Conservation (phyloP, 2,888 invertebrate genomes). For the Neoitamus cyanurus region DNA sequence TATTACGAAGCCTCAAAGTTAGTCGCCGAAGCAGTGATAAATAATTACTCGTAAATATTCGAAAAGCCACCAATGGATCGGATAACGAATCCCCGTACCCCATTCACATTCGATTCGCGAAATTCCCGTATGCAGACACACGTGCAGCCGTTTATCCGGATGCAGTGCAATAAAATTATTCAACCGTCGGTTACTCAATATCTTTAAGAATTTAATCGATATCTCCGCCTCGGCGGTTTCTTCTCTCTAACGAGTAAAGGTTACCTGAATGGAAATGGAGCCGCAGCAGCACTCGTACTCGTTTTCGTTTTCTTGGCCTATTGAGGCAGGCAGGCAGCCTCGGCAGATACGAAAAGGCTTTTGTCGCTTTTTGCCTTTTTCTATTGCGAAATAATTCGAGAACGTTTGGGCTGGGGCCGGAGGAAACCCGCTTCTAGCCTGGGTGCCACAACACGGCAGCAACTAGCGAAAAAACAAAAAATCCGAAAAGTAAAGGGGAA, state of each 20-base stretch:
- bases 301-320: constrained; percentile 7
- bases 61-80: not conserved
- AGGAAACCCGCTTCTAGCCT: constrained; percentile 3
- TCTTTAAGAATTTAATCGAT: constrained; percentile 28
- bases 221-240: constrained; percentile 2
- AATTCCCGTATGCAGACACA: constrained; percentile 10
- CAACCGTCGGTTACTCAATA: constrained; percentile 24
- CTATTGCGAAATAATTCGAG: constrained; percentile 35
- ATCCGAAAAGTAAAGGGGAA: constrained; percentile 19
- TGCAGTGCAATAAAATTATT: constrained; percentile 25
- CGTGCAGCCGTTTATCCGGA: constrained; percentile 17
- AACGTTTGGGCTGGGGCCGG: not conserved
- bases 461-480: not conserved
- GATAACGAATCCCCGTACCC: not conserved
- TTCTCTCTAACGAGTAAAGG: constrained; percentile 17
- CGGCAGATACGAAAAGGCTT: constrained; percentile 11
- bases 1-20: not conserved
- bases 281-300: not conserved
- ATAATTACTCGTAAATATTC: not conserved
- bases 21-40: not conserved
- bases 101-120: not conserved
- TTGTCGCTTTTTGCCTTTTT: constrained; percentile 4
- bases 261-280: constrained; percentile 14
- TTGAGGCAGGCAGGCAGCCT: constrained; percentile 10
- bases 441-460: not conserved